Evolutionary conservation across 2,113 vertebrate genomes (phyloP), one percentile per base, ranked within the genome.

Genomic region (Australoheros scitulus): DNA sequence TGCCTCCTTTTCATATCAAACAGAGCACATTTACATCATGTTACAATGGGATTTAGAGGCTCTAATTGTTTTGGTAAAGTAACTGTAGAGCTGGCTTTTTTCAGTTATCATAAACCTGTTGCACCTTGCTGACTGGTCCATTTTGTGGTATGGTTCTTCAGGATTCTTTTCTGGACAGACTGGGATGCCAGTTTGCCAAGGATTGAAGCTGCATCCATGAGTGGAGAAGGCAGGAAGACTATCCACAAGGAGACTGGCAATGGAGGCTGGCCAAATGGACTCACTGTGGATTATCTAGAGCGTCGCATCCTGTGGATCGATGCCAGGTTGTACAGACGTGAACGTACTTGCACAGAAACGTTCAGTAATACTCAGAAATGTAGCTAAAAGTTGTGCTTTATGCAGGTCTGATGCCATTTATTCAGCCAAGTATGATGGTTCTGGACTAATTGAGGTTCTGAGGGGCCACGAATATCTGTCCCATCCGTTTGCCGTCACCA

Each of bases 81-180:
- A 47, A 20, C 41, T 52, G 6, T 57, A 2, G 7, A 24, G 14
- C n/a, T 38, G 36, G 36, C 8, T 38, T 43, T 26, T 43, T 72
- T 14, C 47, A 10, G 36, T 47, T 14, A 58, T 58, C 22, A 13
- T 75, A 22, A 50, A 10, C 52, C 6, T 47, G 17, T 18, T 79
- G 18, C 26, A 29, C 22, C 10, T 5, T 36, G n/a, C 26, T 60
- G 11, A 36, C 38, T 61, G 26, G 8, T 60, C 15, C 20, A 32
- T 76, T 43, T 79, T 64, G 24, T 82, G 22, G 6, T 38, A 20
- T 52, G 72, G 11, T 38, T 3, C 52, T 80, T 60, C 82, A 96
- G 98, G 88, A 99, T 99, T 91, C 96, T 99, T 11, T 99, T 99
- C 93, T 99, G 98, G 98, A 99, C 98, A 0, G 98, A 99, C 89